These are phyloP conservation scores for Seriola quinqueradiata DNA, from an alignment of 2,113 vertebrate genomes.

Conservation along the genomic window DNA sequence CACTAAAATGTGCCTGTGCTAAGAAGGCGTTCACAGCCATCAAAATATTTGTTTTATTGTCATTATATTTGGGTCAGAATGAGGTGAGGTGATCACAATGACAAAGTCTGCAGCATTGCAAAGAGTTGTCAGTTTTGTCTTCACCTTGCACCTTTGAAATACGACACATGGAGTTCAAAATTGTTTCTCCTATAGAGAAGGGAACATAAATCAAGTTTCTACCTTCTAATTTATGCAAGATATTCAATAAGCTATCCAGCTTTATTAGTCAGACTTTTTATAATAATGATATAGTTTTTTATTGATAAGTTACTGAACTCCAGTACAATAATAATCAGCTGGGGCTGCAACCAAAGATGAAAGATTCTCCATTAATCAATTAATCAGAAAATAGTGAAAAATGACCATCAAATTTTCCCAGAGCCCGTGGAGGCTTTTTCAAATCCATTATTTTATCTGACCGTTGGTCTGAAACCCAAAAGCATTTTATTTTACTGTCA, in stretches of 20 bases:
- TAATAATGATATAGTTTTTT: no score
- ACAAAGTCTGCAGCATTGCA: background rate
- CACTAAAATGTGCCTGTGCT: conserved; percentile 2
- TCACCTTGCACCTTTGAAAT: background rate
- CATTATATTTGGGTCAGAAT: background rate
- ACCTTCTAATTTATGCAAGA: background rate
- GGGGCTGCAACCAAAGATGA: no score
- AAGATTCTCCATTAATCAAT: no score
- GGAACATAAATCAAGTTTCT: no score
- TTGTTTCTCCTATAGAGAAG: background rate
- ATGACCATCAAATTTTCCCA: background rate
- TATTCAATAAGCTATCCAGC: no score
- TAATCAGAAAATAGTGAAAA: no score
- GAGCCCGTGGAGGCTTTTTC: background rate
- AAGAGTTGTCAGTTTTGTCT: background rate
- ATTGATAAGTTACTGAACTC: no score
- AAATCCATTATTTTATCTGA: no score
- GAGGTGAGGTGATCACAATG: background rate
- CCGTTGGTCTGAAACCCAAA: background rate
- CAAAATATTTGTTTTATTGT: background rate
- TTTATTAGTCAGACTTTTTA: no score
- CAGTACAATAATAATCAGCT: no score
- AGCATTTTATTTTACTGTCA: background rate
- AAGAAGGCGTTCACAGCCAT: background rate
- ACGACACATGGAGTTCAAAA: background rate